phyloP scores from a whole-genome alignment of 2,113 vertebrate species.

The Numenius arquata region DNA sequence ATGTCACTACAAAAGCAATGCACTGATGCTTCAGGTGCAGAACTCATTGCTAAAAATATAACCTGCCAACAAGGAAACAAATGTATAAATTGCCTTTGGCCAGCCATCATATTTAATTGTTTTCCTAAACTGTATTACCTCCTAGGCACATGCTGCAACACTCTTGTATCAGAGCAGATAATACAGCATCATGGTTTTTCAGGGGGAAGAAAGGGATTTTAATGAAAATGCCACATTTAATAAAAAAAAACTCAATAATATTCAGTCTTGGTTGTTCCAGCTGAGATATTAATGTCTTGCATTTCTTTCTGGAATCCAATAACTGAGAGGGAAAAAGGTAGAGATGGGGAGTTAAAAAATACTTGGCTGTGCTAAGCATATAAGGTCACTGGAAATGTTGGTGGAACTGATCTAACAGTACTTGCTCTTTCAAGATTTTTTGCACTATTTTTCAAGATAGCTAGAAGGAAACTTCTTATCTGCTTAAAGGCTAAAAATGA shows the following conservation, averaged over 20 bases:
- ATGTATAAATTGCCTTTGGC: constrained; percentile 56
- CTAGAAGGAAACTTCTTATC: not conserved
- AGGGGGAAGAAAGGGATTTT: constrained; percentile 39
- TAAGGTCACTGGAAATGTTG: not conserved
- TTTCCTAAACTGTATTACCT: constrained; percentile 66
- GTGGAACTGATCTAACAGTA: not conserved
- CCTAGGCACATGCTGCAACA: constrained; percentile 33
- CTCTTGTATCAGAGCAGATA: constrained; percentile 33
- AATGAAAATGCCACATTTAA: constrained; percentile 76
- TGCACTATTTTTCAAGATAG: not conserved
- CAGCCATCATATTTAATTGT: constrained; percentile 59
- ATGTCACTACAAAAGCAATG: not conserved
- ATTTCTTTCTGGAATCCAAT: constrained; percentile 33
- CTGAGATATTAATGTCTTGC: constrained; percentile 49
- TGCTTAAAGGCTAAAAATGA: not conserved
- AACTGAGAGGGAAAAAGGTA: not conserved
- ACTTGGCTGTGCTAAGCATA: not conserved
- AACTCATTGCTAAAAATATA: constrained; percentile 34
- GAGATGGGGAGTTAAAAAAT: not conserved
- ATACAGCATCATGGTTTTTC: constrained; percentile 51
- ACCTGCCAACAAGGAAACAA: constrained; percentile 15
- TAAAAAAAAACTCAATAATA: constrained; percentile 67
- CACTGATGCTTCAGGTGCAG: constrained; percentile 36
- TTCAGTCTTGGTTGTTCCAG: constrained; percentile 43
- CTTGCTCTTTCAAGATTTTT: not conserved